These are phyloP conservation scores for Yasuhikotakia modesta DNA, from an alignment of 2,797 vertebrate species.

Conservation along the genomic window DNA sequence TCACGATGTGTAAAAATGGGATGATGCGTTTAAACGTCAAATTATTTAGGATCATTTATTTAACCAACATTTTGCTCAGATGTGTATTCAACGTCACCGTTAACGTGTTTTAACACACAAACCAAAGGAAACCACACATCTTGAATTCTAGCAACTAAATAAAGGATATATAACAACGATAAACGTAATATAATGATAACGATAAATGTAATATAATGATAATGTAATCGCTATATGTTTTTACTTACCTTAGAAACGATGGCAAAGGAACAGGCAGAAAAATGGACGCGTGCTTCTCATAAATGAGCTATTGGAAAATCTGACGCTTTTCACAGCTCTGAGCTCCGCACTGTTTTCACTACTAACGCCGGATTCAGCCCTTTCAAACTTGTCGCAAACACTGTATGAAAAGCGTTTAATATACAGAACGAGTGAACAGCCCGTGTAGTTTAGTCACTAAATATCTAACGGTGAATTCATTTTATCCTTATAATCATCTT, in stretches of 20 bases:
- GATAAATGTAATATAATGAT: too few relatives aligned
- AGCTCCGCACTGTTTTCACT: conserved; percentile 35
- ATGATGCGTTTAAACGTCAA: neutral
- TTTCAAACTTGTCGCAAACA: neutral
- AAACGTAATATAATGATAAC: too few relatives aligned
- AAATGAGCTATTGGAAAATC: conserved; percentile 62
- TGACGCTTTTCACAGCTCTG: conserved; percentile 49
- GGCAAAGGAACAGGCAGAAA: neutral
- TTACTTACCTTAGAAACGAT: conserved; percentile 18
- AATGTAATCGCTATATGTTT: neutral
- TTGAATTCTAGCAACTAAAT: neutral
- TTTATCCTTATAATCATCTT: too few relatives aligned
- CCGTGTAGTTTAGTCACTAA: neutral
- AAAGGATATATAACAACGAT: too few relatives aligned
- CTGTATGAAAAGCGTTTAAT: neutral
- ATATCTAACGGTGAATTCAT: neutral
- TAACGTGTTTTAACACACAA: neutral
- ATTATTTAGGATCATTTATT: neutral
- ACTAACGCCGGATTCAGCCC: neutral
- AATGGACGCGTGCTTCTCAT: conserved; percentile 18
- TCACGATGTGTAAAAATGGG: neutral
- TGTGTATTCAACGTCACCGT: neutral
- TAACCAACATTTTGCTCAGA: neutral
- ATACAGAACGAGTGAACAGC: neutral
- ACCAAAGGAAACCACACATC: neutral